Conservation (phyloP, 1,140 invertebrate species). For the Drosophila equinoxialis region DNA sequence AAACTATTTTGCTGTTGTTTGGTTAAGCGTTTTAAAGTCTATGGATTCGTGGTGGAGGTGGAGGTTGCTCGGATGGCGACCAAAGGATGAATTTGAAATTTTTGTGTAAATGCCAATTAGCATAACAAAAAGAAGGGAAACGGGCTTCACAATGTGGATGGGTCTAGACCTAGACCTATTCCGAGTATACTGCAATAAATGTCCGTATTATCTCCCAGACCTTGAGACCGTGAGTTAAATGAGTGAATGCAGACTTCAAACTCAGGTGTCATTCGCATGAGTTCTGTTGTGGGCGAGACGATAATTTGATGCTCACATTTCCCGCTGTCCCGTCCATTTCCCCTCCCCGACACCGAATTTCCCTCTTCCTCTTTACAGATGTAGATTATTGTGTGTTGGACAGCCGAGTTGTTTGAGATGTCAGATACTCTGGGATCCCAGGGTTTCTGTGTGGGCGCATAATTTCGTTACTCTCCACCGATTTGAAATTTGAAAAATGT, state of each 20-base stretch:
- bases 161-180: conserved; percentile 23
- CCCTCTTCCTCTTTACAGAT: conserved; percentile 35
- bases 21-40: conserved; percentile 78
- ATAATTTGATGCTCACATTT: conserved; percentile 44
- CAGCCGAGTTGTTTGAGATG: conserved; percentile 62
- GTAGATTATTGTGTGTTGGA: conserved; percentile 69
- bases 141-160: conserved; percentile 4
- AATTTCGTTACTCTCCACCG: conserved; percentile 65
- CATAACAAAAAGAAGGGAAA: conserved; percentile 66
- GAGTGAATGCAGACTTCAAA: conserved; percentile 58
- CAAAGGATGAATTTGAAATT: conserved; percentile 30
- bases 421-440: conserved; percentile 7
- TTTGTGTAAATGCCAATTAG: conserved; percentile 74
- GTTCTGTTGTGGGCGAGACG: conserved; percentile 54
- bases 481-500: conserved; percentile 72
- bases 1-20: conserved; percentile 74
- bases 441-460: conserved; percentile 68
- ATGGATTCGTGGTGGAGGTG: conserved; percentile 38
- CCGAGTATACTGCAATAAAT: conserved; percentile 31
- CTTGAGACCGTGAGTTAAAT: conserved; percentile 27
- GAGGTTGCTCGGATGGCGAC: conserved; percentile 24
- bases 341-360: neutral
- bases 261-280: conserved; percentile 72
- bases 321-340: conserved; percentile 10
- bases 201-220: conserved; percentile 43